Conservation (phyloP, 2,888 invertebrate species). For the Cerceris rybyensis region DNA sequence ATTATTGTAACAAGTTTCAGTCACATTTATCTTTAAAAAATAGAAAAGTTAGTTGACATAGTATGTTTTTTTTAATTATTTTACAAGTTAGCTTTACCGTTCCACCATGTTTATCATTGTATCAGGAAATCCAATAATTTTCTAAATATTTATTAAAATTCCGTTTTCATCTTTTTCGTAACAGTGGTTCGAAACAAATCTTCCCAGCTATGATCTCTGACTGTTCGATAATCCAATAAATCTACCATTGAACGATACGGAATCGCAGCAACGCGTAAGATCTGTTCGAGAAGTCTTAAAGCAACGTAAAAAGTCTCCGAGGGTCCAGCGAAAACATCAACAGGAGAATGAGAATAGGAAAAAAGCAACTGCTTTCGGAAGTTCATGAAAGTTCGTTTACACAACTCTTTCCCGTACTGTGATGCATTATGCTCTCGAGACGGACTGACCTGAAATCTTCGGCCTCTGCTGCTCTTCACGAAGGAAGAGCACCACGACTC, state of each 20-base stretch:
- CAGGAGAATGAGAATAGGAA: constrained; percentile 48
- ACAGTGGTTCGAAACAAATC: neutral
- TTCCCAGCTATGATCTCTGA: neutral
- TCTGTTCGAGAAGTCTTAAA: neutral
- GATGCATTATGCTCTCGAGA: constrained; percentile 78
- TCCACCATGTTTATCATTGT: too few species aligned
- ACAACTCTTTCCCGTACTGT: constrained; percentile 74
- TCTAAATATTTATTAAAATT: neutral
- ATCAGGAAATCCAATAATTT: too few species aligned
- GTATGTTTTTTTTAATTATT: too few species aligned
- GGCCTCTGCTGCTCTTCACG: constrained; percentile 70
- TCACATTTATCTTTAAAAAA: too few species aligned
- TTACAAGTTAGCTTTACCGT: too few species aligned
- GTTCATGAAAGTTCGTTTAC: constrained; percentile 76
- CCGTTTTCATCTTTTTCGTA: neutral
- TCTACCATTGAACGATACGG: neutral
- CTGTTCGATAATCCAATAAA: neutral
- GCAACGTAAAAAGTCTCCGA: constrained; percentile 29
- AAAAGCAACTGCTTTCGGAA: constrained; percentile 70
- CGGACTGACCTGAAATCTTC: constrained; percentile 77
- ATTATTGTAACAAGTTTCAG: too few species aligned
- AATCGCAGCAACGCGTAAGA: constrained; percentile 2
- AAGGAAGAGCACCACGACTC: constrained; percentile 59
- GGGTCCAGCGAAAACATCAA: constrained; percentile 51
- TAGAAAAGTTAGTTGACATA: too few species aligned